phyloP scores from a whole-genome alignment of 2,888 invertebrate species.

The Cremastinae sp. region DNA sequence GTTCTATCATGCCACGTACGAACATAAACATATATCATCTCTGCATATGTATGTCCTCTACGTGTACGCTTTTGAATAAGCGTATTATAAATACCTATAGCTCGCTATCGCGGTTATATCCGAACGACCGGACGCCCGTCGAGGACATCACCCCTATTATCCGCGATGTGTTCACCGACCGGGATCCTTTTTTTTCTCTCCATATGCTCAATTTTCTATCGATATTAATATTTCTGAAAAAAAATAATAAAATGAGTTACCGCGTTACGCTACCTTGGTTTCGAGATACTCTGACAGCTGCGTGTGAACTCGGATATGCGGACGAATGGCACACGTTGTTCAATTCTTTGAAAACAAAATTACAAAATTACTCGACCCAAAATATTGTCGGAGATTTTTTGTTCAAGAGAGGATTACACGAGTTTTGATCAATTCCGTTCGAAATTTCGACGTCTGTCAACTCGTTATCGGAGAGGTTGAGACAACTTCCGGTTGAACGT shows the following conservation, averaged over 20 bases:
- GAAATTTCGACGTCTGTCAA: background rate
- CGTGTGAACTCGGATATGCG: constrained; percentile 1
- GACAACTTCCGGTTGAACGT: constrained; percentile 61
- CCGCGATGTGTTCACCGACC: constrained; percentile 58
- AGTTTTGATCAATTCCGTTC: background rate
- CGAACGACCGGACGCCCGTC: constrained; percentile 65
- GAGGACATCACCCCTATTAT: constrained; percentile 66
- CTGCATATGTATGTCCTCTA: background rate
- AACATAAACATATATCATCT: constrained; percentile 21
- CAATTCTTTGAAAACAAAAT: background rate
- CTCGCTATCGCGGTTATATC: constrained; percentile 61
- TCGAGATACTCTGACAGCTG: constrained; percentile 31
- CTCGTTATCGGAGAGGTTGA: constrained; percentile 34
- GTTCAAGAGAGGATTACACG: background rate
- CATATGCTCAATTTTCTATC: constrained; percentile 49
- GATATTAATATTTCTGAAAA: constrained; percentile 64
- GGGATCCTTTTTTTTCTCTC: constrained; percentile 62
- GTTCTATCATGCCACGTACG: constrained; percentile 20
- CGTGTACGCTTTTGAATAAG: constrained; percentile 4
- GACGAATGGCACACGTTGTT: constrained; percentile 5
- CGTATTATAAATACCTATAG: constrained; percentile 25
- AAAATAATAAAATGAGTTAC: constrained; percentile 38
- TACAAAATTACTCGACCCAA: background rate
- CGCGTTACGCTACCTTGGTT: constrained; percentile 37
- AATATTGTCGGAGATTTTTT: background rate